phyloP scores from a whole-genome alignment of 1,140 invertebrate species.

The Eueides isabella region DNA sequence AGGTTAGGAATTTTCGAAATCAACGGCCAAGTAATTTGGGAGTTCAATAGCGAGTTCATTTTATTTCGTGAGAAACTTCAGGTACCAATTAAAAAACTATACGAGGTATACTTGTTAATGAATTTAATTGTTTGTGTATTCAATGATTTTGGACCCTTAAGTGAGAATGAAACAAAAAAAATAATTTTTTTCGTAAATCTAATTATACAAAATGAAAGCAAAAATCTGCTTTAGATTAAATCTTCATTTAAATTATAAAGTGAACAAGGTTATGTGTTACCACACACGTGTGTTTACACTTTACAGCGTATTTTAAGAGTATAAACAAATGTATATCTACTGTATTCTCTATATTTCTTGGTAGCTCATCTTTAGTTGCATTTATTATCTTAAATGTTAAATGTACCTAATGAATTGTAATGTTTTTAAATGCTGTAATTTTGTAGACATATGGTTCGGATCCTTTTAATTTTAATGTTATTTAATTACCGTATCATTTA shows the following conservation, averaged over 20 bases:
- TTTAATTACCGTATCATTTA: no score
- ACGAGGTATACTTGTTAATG: background rate
- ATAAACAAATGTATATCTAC: background rate
- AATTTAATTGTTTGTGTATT: background rate
- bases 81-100: background rate
- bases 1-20: conserved; percentile 15
- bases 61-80: conserved; percentile 21
- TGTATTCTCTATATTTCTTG: background rate
- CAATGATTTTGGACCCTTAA: background rate
- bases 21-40: background rate
- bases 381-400: no score
- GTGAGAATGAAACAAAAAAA: conserved; percentile 7
- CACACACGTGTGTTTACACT: background rate
- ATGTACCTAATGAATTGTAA: no score
- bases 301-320: background rate
- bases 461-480: no score
- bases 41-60: conserved; percentile 21
- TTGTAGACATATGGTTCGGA: no score
- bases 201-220: background rate
- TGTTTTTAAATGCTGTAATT: no score
- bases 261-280: background rate
- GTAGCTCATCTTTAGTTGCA: background rate
- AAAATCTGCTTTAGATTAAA: background rate
- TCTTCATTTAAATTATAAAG: background rate
- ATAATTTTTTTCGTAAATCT: background rate